Conservation (phyloP, 2,113 vertebrate genomes). For the Willisornis vidua region DNA sequence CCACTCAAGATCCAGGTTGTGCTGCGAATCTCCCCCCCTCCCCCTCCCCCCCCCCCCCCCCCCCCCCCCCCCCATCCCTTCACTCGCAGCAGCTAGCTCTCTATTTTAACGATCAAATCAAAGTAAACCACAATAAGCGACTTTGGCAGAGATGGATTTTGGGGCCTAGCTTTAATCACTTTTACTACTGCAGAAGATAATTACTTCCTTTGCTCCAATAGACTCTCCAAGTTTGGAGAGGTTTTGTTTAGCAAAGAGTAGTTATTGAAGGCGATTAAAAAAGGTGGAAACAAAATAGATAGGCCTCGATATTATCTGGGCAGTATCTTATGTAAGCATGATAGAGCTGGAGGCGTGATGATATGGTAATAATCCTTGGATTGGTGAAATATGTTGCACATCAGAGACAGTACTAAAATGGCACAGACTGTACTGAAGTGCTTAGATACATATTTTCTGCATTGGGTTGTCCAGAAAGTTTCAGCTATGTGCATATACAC, state of each 20-base stretch:
- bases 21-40: not conserved
- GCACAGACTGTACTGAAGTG: not conserved
- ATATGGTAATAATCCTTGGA: slow-evolving; percentile 37
- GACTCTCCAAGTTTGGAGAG: slow-evolving; percentile 62
- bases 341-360: slow-evolving; percentile 34
- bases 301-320: slow-evolving; percentile 40
- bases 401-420: slow-evolving; percentile 5
- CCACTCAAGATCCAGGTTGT: slow-evolving; percentile 29
- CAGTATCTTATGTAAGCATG: slow-evolving; percentile 24
- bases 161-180: slow-evolving; percentile 80
- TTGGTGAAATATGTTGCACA: slow-evolving; percentile 39
- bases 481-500: not conserved
- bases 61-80: not conserved
- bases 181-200: slow-evolving; percentile 73
- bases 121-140: slow-evolving; percentile 61
- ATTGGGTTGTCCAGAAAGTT: not conserved
- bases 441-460: not conserved
- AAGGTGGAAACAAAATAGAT: slow-evolving; percentile 27
- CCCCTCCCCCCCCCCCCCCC: not conserved
- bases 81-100: slow-evolving; percentile 35
- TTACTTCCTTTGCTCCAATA: slow-evolving; percentile 77
- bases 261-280: slow-evolving; percentile 43
- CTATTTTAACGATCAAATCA: slow-evolving; percentile 67
- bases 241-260: slow-evolving; percentile 60
- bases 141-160: slow-evolving; percentile 70